Conservation (phyloP, 1,140 invertebrate species). For the Zaprionus kolodkinae region DNA sequence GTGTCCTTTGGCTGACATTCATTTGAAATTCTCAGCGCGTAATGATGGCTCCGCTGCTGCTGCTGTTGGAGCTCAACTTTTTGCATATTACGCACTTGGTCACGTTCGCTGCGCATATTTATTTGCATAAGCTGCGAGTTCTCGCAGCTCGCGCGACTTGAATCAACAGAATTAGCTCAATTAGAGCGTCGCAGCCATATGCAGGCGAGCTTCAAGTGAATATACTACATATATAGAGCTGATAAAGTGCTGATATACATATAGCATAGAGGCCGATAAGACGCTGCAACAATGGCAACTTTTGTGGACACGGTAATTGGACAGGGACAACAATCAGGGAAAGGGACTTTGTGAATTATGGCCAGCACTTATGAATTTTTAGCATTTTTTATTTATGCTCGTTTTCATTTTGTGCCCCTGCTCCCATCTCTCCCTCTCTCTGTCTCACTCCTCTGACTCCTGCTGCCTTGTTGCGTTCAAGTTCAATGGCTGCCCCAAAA, state of each 20-base stretch:
- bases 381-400: slow-evolving; percentile 70
- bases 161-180: slow-evolving; percentile 45
- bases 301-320: slow-evolving; percentile 70
- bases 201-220: slow-evolving; percentile 27
- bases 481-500: slow-evolving; percentile 47
- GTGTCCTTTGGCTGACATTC: slow-evolving; percentile 79
- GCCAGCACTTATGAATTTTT: slow-evolving; percentile 76
- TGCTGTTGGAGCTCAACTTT: slow-evolving; percentile 62
- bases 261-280: slow-evolving; percentile 30
- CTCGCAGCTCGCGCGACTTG: slow-evolving; percentile 34
- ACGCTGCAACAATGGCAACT: slow-evolving; percentile 45
- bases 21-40: slow-evolving; percentile 71
- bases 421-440: neutral
- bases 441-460: neutral
- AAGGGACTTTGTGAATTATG: slow-evolving; percentile 60
- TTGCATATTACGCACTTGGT: slow-evolving; percentile 82
- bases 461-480: slow-evolving; percentile 53
- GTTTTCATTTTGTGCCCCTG: slow-evolving; percentile 63
- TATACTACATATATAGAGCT: slow-evolving; percentile 1
- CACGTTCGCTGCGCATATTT: slow-evolving; percentile 74
- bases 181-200: slow-evolving; percentile 54
- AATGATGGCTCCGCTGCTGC: slow-evolving; percentile 55
- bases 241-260: neutral
- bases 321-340: slow-evolving; percentile 23
- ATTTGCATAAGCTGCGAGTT: slow-evolving; percentile 76